A percentile compares a stretch with the other conserved stretches of the same genome.
Conservation (phyloP, 2,113 vertebrate genomes). For the Cygnus atratus region DNA sequence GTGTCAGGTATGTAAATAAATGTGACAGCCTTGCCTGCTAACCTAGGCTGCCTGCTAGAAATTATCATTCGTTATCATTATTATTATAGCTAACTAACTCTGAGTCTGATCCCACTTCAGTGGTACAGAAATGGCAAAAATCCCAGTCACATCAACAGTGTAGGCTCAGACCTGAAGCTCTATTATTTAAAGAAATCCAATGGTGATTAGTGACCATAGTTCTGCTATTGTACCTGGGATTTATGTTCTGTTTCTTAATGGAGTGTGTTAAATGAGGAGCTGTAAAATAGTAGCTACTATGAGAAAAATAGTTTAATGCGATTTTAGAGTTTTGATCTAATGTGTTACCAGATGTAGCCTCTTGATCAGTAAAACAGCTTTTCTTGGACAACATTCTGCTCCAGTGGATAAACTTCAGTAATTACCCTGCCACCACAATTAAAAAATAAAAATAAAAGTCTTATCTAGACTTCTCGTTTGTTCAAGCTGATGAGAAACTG, state of each 20-base stretch:
- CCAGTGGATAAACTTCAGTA: constrained; percentile 16
- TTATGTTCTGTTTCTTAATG: constrained; percentile 15
- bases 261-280: constrained; percentile 9
- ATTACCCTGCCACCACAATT: constrained; percentile 6
- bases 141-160: neutral
- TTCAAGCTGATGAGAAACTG: neutral
- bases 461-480: neutral
- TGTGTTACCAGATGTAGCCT: neutral
- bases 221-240: constrained; percentile 14
- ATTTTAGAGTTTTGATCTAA: constrained; percentile 13
- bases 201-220: neutral
- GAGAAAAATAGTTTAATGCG: constrained; percentile 24
- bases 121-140: constrained; percentile 34
- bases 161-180: neutral
- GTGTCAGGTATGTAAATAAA: constrained; percentile 22
- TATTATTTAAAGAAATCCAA: neutral
- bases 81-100: constrained; percentile 4
- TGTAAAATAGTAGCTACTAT: constrained; percentile 19
- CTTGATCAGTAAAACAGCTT: constrained; percentile 23
- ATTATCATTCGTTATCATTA: constrained; percentile 53
- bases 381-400: constrained; percentile 26
- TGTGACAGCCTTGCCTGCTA: constrained; percentile 28
- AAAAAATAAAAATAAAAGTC: neutral
- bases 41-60: constrained; percentile 9
- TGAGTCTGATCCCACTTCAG: neutral